Conservation (phyloP, 2,113 vertebrate species). For the Lophochroa leadbeateri region DNA sequence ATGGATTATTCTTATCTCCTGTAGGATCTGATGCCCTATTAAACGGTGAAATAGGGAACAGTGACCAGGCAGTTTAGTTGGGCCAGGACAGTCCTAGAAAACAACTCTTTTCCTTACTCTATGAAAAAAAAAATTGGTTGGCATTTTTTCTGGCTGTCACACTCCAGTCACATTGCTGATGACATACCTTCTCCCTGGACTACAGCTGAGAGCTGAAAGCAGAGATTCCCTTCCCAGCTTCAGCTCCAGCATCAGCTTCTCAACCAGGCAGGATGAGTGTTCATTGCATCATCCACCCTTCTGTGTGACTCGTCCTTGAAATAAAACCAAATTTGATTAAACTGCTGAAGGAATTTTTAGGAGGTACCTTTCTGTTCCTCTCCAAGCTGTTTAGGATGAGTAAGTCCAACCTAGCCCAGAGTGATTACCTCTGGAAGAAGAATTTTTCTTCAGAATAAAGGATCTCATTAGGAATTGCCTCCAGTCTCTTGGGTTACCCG, state of each 20-base stretch:
- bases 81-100: neutral
- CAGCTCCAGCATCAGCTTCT: neutral
- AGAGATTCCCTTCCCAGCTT: neutral
- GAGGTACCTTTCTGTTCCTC: neutral
- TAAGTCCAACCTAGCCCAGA: neutral
- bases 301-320: neutral
- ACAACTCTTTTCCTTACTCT: neutral
- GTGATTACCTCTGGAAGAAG: neutral
- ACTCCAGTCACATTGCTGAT: neutral
- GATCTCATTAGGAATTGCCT: neutral
- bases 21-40: neutral
- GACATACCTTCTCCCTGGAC: neutral
- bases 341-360: neutral
- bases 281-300: neutral
- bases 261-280: neutral
- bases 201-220: neutral
- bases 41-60: neutral
- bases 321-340: neutral
- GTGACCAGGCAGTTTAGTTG: neutral
- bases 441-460: conserved; percentile 8
- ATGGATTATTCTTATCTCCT: neutral
- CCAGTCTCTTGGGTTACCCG: neutral
- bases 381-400: neutral
- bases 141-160: neutral
- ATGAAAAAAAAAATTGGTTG: neutral